Evolutionary conservation across 2,888 invertebrate species (phyloP).

Genomic region (Drosophila prolongata): DNA sequence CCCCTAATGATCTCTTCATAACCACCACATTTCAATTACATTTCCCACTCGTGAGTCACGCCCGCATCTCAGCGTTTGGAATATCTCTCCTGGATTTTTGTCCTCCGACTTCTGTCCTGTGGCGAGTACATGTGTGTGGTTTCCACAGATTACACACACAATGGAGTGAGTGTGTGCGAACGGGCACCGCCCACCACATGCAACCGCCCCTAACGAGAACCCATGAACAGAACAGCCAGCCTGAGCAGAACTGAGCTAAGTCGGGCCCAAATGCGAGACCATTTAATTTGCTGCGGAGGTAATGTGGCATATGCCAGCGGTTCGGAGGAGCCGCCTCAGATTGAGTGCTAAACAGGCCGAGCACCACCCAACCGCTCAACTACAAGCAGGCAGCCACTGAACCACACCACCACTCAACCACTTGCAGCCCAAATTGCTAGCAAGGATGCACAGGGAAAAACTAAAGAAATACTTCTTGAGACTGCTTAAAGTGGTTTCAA

Average conservation of each 20-base stretch:
- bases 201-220: constrained; percentile 74
- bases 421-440: constrained; percentile 33
- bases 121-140: constrained; percentile 53
- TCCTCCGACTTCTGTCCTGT: constrained; percentile 22
- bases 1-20: background rate
- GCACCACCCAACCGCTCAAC: constrained; percentile 14
- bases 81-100: constrained; percentile 21
- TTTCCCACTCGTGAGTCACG: constrained; percentile 15
- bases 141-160: constrained; percentile 49
- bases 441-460: background rate
- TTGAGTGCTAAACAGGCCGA: constrained; percentile 72
- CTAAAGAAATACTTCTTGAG: too few relatives aligned
- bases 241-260: constrained; percentile 23
- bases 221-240: constrained; percentile 32
- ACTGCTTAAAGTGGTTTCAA: too few relatives aligned
- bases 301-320: constrained; percentile 75
- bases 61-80: constrained; percentile 23
- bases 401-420: constrained; percentile 6
- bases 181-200: constrained; percentile 71
- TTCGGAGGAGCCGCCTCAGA: constrained; percentile 57
- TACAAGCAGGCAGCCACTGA: background rate
- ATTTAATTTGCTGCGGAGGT: constrained; percentile 79
- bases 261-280: constrained; percentile 66
- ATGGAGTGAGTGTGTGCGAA: constrained; percentile 9
- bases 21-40: background rate